A percentile compares a stretch with the other conserved stretches of the same genome.
Evolutionary conservation across 1,140 invertebrate genomes (phyloP).

Genomic region (Cotesia typhae): DNA sequence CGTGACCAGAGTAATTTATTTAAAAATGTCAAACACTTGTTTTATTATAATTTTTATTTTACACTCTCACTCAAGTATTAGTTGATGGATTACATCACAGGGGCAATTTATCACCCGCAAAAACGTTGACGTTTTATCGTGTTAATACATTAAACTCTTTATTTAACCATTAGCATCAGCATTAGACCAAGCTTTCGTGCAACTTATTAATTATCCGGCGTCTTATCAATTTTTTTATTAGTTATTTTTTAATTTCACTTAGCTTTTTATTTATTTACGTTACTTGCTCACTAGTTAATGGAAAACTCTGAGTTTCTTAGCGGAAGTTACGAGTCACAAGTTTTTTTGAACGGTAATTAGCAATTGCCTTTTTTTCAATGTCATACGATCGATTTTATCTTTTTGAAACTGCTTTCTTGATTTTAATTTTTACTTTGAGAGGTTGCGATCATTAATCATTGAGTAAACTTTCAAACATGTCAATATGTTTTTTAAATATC

Average conservation of each 20-base stretch:
- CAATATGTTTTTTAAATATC: too few relatives aligned
- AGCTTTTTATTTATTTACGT: too few relatives aligned
- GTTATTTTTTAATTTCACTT: neutral
- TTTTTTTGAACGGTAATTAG: too few relatives aligned
- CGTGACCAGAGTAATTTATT: slow-evolving; percentile 20
- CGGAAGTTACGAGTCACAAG: too few relatives aligned
- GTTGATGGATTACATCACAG: slow-evolving; percentile 36
- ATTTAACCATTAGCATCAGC: slow-evolving; percentile 24
- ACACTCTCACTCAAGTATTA: neutral
- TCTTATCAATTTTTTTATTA: neutral
- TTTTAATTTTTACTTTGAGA: too few relatives aligned
- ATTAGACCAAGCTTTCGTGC: neutral
- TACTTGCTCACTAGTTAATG: too few relatives aligned
- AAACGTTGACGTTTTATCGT: slow-evolving; percentile 1
- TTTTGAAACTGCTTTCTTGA: too few relatives aligned
- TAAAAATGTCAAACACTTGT: slow-evolving; percentile 19
- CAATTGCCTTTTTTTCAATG: too few relatives aligned
- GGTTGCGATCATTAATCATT: too few relatives aligned
- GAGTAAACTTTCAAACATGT: too few relatives aligned
- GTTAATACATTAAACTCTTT: slow-evolving; percentile 34
- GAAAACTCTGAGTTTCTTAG: too few relatives aligned
- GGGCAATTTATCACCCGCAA: slow-evolving; percentile 27
- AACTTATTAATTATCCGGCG: slow-evolving; percentile 27
- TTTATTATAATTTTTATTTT: slow-evolving; percentile 13
- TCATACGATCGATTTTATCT: too few relatives aligned